Conservation (phyloP, 2,888 invertebrate genomes). For the Drosophila antonietae region DNA sequence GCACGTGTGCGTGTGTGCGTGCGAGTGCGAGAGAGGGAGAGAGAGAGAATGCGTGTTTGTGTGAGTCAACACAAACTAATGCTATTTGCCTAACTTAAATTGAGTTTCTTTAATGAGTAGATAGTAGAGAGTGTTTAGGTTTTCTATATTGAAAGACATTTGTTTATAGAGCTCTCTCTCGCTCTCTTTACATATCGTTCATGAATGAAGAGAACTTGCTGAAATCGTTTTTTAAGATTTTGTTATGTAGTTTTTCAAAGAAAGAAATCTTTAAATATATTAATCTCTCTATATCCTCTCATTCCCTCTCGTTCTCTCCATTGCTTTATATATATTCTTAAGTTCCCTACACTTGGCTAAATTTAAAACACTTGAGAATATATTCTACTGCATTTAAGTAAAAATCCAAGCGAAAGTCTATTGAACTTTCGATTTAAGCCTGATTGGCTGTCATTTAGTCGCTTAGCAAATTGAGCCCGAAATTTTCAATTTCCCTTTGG, state of each 20-base stretch:
- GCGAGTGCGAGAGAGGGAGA: neutral
- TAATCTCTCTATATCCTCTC: too few relatives aligned
- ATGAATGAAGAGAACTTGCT: neutral
- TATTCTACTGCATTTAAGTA: neutral
- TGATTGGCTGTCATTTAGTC: constrained; percentile 18
- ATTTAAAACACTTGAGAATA: neutral
- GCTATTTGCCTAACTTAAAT: neutral
- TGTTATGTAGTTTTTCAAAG: too few relatives aligned
- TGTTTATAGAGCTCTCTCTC: neutral
- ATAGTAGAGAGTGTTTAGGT: neutral
- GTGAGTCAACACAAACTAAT: neutral
- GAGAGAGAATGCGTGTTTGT: too few relatives aligned
- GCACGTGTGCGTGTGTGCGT: neutral
- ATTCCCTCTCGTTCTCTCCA: too few relatives aligned
- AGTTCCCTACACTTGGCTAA: too few relatives aligned
- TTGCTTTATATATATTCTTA: too few relatives aligned
- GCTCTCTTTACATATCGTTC: neutral
- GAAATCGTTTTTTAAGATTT: too few relatives aligned
- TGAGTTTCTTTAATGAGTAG: neutral
- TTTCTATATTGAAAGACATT: neutral
- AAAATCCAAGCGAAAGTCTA: neutral
- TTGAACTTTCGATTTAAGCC: constrained; percentile 8
- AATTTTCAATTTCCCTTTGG: constrained; percentile 12
- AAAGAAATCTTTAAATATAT: too few relatives aligned
- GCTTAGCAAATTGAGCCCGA: constrained; percentile 7